Conservation (phyloP, 2,797 vertebrate genomes). For the Lithobates pipiens region DNA sequence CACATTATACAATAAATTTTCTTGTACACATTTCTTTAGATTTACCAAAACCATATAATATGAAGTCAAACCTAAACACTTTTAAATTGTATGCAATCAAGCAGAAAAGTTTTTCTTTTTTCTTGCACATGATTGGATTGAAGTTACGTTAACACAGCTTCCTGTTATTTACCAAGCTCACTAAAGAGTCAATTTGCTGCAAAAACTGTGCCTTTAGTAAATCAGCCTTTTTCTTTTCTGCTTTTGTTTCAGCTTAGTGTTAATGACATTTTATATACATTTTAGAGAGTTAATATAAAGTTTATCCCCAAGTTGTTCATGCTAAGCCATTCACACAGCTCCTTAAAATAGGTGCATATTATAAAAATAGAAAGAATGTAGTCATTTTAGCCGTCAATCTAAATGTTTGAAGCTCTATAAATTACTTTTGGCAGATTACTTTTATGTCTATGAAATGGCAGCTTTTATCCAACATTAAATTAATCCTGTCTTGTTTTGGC, state of each 20-base stretch:
- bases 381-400: neutral
- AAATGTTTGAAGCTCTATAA: neutral
- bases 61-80: too few relatives aligned
- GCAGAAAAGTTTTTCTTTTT: too few relatives aligned
- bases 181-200: neutral
- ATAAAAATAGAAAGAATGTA: neutral
- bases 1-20: too few relatives aligned
- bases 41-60: too few relatives aligned
- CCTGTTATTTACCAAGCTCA: too few relatives aligned
- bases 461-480: neutral
- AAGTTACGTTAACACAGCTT: too few relatives aligned
- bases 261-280: neutral
- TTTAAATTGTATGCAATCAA: too few relatives aligned
- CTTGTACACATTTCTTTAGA: too few relatives aligned
- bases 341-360: neutral
- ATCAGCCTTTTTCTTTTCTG: too few relatives aligned
- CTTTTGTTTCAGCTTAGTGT: neutral
- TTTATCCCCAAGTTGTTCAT: neutral
- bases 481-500: slow-evolving; percentile 20
- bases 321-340: too few relatives aligned
- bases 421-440: neutral
- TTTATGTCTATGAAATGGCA: neutral
- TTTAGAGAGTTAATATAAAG: neutral
- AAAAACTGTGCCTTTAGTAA: too few relatives aligned
- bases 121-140: too few relatives aligned